Conservation (phyloP, 1,140 invertebrate genomes). For the Thaumetopoea pityocampa region DNA sequence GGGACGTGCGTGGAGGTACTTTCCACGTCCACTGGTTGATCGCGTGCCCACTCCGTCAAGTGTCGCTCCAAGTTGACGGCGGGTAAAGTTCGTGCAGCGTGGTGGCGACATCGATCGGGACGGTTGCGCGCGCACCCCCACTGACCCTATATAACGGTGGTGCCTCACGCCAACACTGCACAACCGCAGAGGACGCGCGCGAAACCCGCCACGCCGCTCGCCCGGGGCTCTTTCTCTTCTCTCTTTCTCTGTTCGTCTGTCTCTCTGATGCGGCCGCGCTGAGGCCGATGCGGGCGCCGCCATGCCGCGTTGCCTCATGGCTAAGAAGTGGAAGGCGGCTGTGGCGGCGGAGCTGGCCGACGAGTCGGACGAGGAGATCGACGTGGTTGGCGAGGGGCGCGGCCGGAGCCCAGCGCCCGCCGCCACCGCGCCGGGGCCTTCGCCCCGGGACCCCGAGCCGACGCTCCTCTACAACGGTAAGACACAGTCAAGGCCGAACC, state of each 20-base stretch:
- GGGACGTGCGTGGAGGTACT: slow-evolving; percentile 16
- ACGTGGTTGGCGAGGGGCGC: slow-evolving; percentile 81
- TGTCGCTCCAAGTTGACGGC: slow-evolving; percentile 48
- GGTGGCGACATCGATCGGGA: slow-evolving; percentile 58
- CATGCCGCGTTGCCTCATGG: slow-evolving; percentile 92
- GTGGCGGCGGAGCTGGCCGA: slow-evolving; percentile 84
- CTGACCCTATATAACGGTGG: slow-evolving; percentile 64
- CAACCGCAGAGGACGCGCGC: slow-evolving; percentile 72
- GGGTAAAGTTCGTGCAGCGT: slow-evolving; percentile 53
- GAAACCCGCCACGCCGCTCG: slow-evolving; percentile 68
- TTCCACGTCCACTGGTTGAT: slow-evolving; percentile 52
- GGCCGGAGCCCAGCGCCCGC: slow-evolving; percentile 73
- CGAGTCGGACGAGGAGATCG: slow-evolving; percentile 89
- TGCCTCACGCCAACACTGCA: slow-evolving; percentile 54
- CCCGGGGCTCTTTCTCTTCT: slow-evolving; percentile 71
- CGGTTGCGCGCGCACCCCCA: slow-evolving; percentile 60
- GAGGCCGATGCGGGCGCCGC: slow-evolving; percentile 73
- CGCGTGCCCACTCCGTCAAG: slow-evolving; percentile 37
- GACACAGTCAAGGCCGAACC: slow-evolving; percentile 18
- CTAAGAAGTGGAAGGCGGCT: slow-evolving; percentile 93
- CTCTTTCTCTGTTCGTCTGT: slow-evolving; percentile 72
- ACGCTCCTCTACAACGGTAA: slow-evolving; percentile 73
- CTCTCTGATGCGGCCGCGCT: slow-evolving; percentile 66
- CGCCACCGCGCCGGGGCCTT: slow-evolving; percentile 66
- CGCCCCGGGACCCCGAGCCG: slow-evolving; percentile 65